Conservation (phyloP, 1,140 invertebrate genomes). For the Bemisia tabaci region DNA sequence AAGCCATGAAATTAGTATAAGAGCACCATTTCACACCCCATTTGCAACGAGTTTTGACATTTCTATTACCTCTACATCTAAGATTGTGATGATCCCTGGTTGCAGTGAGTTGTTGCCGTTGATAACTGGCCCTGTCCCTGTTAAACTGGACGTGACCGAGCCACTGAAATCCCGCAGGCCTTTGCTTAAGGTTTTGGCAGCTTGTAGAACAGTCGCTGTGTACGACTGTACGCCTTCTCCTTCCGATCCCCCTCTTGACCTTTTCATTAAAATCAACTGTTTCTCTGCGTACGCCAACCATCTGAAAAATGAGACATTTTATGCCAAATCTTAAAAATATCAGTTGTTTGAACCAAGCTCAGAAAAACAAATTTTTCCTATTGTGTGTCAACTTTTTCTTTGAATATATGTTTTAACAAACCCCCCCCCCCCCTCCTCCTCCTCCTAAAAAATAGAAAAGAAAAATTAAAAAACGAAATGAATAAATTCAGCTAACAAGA, state of each 20-base stretch:
- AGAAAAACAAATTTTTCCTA: too few relatives aligned
- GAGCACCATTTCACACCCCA: too few relatives aligned
- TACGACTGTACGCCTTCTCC: conserved; percentile 65
- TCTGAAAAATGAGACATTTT: conserved; percentile 14
- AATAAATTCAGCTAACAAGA: too few relatives aligned
- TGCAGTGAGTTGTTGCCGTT: conserved; percentile 33
- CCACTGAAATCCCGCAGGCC: conserved; percentile 81
- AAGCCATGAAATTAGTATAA: too few relatives aligned
- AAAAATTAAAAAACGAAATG: too few relatives aligned
- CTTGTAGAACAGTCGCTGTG: conserved; percentile 86
- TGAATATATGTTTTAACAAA: too few relatives aligned
- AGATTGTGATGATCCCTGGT: conserved; percentile 74
- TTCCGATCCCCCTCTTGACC: conserved; percentile 44
- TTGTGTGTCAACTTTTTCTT: too few relatives aligned
- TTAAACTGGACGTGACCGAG: conserved; percentile 78
- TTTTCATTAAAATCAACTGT: conserved; percentile 38
- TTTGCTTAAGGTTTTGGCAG: conserved; percentile 80
- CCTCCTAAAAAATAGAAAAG: too few relatives aligned
- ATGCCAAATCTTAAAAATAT: too few relatives aligned
- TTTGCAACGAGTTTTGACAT: too few relatives aligned
- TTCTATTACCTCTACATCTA: conserved; percentile 59
- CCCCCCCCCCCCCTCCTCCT: too few relatives aligned
- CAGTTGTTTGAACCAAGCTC: too few relatives aligned
- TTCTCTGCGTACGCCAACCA: conserved; percentile 48
- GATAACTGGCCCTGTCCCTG: conserved; percentile 35